Evolutionary conservation across 2,113 vertebrate species (phyloP).

Genomic region (Corydoras sp.): DNA sequence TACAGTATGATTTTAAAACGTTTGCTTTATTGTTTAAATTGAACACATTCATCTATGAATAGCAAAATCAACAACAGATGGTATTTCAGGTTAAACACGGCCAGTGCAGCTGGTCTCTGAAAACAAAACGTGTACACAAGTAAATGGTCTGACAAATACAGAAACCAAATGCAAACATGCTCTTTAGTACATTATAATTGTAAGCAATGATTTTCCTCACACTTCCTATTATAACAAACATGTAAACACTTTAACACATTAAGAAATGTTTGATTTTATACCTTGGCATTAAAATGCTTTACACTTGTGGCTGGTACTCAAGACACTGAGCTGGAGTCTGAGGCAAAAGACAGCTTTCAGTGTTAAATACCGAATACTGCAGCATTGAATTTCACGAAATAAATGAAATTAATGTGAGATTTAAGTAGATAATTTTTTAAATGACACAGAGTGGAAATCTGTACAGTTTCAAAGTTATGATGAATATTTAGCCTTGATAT

Average conservation of each 20-base stretch:
- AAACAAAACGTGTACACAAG: not conserved
- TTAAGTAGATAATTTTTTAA: too few species aligned
- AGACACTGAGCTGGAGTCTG: too few species aligned
- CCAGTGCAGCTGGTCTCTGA: not conserved
- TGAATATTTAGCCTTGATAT: too few species aligned
- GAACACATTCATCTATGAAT: slow-evolving; percentile 23
- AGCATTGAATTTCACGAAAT: too few species aligned
- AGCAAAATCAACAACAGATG: not conserved
- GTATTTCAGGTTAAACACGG: slow-evolving; percentile 15
- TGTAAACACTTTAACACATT: slow-evolving; percentile 17
- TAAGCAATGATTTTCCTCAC: not conserved
- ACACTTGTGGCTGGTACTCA: too few species aligned
- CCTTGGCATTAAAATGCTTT: slow-evolving; percentile 10
- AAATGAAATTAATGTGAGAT: too few species aligned
- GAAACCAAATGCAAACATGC: not conserved
- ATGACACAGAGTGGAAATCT: too few species aligned
- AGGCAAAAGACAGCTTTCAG: too few species aligned
- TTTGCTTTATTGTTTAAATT: slow-evolving; percentile 31
- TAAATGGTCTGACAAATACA: not conserved
- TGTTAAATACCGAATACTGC: too few species aligned
- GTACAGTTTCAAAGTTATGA: too few species aligned
- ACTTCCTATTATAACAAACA: slow-evolving; percentile 2
- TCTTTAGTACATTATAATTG: too few species aligned
- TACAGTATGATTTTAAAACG: slow-evolving; percentile 19
- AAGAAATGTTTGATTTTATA: slow-evolving; percentile 14